Evolutionary conservation across 2,113 vertebrate genomes (phyloP), one percentile per base, ranked within the genome.

Genomic region (Xenotilapia flavipinnis): DNA sequence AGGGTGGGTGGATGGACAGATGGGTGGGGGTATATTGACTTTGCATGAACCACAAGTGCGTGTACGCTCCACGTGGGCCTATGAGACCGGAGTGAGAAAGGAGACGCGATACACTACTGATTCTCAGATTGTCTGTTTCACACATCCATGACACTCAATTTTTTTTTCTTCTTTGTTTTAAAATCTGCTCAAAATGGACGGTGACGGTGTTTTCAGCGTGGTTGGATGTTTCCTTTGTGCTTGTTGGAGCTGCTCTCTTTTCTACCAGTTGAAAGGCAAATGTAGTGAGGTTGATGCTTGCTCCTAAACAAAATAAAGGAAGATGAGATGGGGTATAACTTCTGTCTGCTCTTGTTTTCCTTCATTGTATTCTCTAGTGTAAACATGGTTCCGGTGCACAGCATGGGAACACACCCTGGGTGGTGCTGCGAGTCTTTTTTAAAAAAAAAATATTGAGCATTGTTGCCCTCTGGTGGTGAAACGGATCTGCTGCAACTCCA

Each of bases 291-390:
- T 95, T 88, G 95, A 96, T 95, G 96, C 96, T 96, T 95, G 96
- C 96, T 96, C 95, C 75, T 96, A 91, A 96, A 96, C 96, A 96
- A 95, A 97, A 97, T 97, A 97, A 97, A 97, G 95, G 95, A 96
- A 84, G 89, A 94, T 88, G 87, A 94, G 92, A 96, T 96, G 95
- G 94, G 87, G 90, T 93, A 92, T 90, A 94, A 86, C 53, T 38
- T 65, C 28, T 49, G 81, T 89, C 47, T 87, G 3, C 28, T 80
- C 83, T 83, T 47, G 45, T 84, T 77, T 80, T 91, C 36, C 65
- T 86, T 84, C 36, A 42, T 7, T 38, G 28, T 49, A 1, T 6
- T 6, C 49, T 54, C 15, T 45, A 4, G 4, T 19, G 11, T 1
- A 47, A 23, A 54, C 4, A 5, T 7, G 10, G n/a, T 42, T 12